Conservation (phyloP, 2,797 vertebrate genomes). For the Diplodus sargus region DNA sequence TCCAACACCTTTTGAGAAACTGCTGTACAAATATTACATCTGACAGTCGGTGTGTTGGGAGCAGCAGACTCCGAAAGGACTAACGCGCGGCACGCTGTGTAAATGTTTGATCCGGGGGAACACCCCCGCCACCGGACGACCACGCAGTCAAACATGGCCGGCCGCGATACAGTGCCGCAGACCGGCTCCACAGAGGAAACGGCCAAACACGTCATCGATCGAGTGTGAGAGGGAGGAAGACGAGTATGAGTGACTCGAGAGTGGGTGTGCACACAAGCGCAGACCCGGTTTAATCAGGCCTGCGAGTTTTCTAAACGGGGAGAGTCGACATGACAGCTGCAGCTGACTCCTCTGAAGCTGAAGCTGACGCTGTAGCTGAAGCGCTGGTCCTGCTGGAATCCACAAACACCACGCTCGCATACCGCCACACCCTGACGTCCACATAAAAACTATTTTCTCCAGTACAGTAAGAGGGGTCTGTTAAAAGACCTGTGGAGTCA, state of each 20-base stretch:
- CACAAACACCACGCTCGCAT: conserved; percentile 31
- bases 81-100: conserved; percentile 9
- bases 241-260: conserved; percentile 7
- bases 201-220: conserved; percentile 8
- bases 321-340: conserved; percentile 59
- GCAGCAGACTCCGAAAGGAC: conserved; percentile 6
- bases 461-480: neutral
- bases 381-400: neutral
- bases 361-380: neutral
- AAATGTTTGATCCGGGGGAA: conserved; percentile 55
- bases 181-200: conserved; percentile 30
- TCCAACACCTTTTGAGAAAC: neutral
- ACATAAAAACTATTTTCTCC: conserved; percentile 45
- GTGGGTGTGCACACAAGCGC: neutral
- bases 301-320: conserved; percentile 50
- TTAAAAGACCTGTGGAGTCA: neutral
- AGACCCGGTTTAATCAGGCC: conserved; percentile 23
- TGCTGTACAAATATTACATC: conserved; percentile 13
- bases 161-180: conserved; percentile 16
- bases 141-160: conserved; percentile 37
- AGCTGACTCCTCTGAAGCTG: too few species aligned
- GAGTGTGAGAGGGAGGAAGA: conserved; percentile 10
- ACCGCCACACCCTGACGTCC: conserved; percentile 14
- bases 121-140: conserved; percentile 26
- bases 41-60: conserved; percentile 1